Base-by-base conservation (phyloP, 1,140 invertebrate species). In the Bacillus rossius region DNA sequence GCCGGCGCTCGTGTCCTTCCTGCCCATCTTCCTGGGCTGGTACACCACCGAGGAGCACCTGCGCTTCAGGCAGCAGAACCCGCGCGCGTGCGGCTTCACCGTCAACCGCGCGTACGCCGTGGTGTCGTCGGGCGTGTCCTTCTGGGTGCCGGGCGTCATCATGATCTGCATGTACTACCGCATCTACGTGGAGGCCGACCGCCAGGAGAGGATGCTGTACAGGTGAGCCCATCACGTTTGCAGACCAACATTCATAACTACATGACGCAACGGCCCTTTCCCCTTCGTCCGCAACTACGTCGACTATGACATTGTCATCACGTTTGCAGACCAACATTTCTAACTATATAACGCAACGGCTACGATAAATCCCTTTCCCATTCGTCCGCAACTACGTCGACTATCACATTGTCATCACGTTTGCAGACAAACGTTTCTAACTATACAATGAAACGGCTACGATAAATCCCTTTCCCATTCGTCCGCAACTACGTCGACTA, bases 91-190 rank as follows among this genome's bases (percentile, higher is more conserved):
- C 73, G 81, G 81, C 63, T 96, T 96, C 70, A 84, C 85, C 57
- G 94, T 96, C 58, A 97, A 96, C 76, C 86, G 85, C 73, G 80
- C 85, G 3, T 98, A 96, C 67, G 92, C 93, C 17, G 81, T 95
- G 55, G 82, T 97, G 37, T 96, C 93, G 17, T 95, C 92, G 22
- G 87, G 88, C 73, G 87, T 97, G 48, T 95, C 92, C 65, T 97
- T 98, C 73, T 98, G 94, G 94, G 86, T 95, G 43, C 95, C 95
- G 0, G 91, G 92, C 41, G 85, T 92, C 64, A 92, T 96, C 59
- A 97, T 98, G 94, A 81, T 96, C 45, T 88, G 87, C 67, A 94
- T 95, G 82, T 98, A 98, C 74, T 91, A 89, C 75, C 84, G 89
- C 70, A 96, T 98, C 65, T 96, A 93, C 74, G 77, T 85, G 61